Evolutionary conservation across 92 coral and sea anemone species (phyloP).

Genomic region (Metridium senile): DNA sequence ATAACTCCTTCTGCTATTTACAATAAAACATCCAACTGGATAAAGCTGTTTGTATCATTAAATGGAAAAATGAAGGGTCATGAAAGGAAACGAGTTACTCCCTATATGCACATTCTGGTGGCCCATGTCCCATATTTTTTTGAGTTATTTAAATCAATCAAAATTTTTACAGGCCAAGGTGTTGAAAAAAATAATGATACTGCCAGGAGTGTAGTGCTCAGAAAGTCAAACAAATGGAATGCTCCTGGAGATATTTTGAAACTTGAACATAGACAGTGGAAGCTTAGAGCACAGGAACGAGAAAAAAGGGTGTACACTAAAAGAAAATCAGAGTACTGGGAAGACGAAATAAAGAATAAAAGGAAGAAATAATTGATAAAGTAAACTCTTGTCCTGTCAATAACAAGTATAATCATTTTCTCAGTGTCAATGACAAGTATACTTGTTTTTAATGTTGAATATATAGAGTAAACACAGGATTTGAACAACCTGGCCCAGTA

Average conservation of each 20-base stretch:
- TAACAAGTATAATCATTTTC: no score
- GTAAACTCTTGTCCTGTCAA: background rate
- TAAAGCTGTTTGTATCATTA: conserved; percentile 21
- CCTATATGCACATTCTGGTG: conserved; percentile 53
- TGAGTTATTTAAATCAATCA: conserved; percentile 33
- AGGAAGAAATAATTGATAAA: conserved; percentile 11
- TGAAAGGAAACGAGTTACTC: conserved; percentile 51
- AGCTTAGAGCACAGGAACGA: conserved; percentile 30
- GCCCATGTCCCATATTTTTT: conserved; percentile 64
- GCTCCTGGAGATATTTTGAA: conserved; percentile 50
- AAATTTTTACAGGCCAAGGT: conserved; percentile 68
- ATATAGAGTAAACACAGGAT: no score
- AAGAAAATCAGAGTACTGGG: conserved; percentile 52
- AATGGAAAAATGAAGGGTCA: conserved; percentile 55
- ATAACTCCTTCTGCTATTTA: background rate
- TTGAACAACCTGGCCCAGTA: no score
- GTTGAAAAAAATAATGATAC: conserved; percentile 55
- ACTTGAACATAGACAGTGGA: conserved; percentile 63
- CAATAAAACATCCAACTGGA: conserved; percentile 30
- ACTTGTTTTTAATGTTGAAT: no score
- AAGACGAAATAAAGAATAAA: conserved; percentile 43
- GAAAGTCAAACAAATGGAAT: conserved; percentile 70
- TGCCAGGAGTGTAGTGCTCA: conserved; percentile 39
- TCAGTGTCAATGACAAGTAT: background rate
- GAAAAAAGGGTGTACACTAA: conserved; percentile 36